Percentiles rank a stretch among this genome's conserved stretches.
Evolutionary conservation across 2,113 vertebrate species (phyloP).

Genomic region (Cromileptes altivelis): DNA sequence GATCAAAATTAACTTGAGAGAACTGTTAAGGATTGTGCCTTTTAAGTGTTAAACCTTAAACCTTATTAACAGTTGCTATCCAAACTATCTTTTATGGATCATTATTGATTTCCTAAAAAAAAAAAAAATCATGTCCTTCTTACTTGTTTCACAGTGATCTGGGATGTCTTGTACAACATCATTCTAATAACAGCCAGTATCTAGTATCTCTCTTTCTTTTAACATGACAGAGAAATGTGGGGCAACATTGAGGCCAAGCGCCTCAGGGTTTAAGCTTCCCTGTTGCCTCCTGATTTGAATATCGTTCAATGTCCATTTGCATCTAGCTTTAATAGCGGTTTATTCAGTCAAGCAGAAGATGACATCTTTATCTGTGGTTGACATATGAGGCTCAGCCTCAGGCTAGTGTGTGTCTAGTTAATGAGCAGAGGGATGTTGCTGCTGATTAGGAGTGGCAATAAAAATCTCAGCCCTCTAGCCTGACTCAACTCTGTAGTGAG

Average conservation of each 20-base stretch:
- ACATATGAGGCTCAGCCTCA: constrained; percentile 79
- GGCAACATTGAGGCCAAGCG: constrained; percentile 53
- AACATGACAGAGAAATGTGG: constrained; percentile 64
- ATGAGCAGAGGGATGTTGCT: constrained; percentile 82
- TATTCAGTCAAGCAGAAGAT: constrained; percentile 81
- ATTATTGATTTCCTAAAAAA: neutral
- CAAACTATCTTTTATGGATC: neutral
- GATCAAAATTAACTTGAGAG: neutral
- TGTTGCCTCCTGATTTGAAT: constrained; percentile 75
- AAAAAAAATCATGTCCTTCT: neutral
- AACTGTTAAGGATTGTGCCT: neutral
- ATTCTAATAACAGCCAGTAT: constrained; percentile 35
- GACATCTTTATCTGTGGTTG: constrained; percentile 82
- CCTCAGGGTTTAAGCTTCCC: constrained; percentile 73
- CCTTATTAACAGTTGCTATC: neutral
- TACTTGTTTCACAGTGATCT: neutral
- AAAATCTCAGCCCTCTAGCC: constrained; percentile 48
- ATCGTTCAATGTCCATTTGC: constrained; percentile 74
- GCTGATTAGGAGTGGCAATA: constrained; percentile 76
- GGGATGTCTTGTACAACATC: constrained; percentile 3
- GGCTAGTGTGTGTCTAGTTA: constrained; percentile 81
- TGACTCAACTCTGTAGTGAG: constrained; percentile 46
- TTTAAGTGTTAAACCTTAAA: neutral
- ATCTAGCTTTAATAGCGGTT: constrained; percentile 78
- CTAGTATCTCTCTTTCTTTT: constrained; percentile 37